These are phyloP conservation scores for Chaetodon trifascialis DNA, from an alignment of 2,113 vertebrate species.

Conservation along the genomic window DNA sequence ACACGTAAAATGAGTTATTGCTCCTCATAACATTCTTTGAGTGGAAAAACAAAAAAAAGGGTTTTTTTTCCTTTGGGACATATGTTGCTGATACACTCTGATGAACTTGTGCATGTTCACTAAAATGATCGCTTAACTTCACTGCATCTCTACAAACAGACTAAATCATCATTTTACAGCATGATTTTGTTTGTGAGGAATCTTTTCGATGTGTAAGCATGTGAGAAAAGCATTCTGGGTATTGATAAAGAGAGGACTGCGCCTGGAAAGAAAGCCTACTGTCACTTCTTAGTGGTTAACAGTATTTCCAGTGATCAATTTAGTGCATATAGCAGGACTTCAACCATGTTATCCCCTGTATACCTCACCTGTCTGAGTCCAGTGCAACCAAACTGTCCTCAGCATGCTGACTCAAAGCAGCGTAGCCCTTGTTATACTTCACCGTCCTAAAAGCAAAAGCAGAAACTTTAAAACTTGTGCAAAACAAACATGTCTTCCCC, in stretches of 20 bases:
- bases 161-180: no score
- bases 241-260: not conserved
- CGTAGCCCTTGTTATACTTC: slow-evolving; percentile 95
- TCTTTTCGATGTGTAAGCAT: not conserved
- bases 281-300: not conserved
- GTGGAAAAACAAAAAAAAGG: not conserved
- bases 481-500: not conserved
- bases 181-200: not conserved
- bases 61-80: not conserved
- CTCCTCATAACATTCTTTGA: not conserved
- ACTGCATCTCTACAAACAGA: no score
- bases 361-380: slow-evolving; percentile 92
- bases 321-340: no score
- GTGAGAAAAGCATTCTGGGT: not conserved
- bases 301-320: no score
- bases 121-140: not conserved
- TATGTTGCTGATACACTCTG: not conserved
- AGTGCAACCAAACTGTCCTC: slow-evolving; percentile 92
- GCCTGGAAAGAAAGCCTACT: not conserved
- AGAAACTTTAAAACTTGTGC: not conserved
- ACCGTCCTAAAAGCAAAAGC: slow-evolving; percentile 78
- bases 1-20: not conserved
- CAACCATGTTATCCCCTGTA: not conserved
- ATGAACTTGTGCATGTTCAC: not conserved
- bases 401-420: slow-evolving; percentile 90